Conservation (phyloP, 2,113 vertebrate species). For the Macquaria australasica region DNA sequence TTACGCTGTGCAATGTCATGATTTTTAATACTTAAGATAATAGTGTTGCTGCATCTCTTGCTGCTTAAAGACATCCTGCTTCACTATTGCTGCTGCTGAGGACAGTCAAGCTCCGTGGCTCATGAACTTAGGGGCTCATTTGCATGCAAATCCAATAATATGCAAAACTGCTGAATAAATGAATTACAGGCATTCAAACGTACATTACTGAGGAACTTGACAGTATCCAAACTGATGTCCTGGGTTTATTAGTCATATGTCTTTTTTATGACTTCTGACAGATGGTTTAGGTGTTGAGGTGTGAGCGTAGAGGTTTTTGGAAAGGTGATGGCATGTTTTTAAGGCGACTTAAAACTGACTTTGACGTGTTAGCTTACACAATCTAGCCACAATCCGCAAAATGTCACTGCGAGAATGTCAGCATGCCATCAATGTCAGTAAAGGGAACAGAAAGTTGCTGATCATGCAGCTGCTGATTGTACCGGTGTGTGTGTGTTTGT, state of each 20-base stretch:
- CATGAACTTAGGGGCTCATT: conserved; percentile 40
- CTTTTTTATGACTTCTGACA: conserved; percentile 49
- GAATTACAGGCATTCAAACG: conserved; percentile 53
- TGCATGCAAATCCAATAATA: conserved; percentile 65
- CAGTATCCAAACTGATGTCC: conserved; percentile 39
- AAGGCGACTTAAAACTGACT: conserved; percentile 5
- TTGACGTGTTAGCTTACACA: conserved; percentile 25
- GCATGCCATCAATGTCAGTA: not conserved
- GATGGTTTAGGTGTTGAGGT: conserved; percentile 32
- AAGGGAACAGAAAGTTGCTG: not conserved
- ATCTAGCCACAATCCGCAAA: conserved; percentile 14
- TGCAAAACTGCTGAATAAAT: conserved; percentile 64
- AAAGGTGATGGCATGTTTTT: conserved; percentile 28
- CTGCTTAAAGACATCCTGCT: conserved; percentile 41
- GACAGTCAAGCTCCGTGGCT: conserved; percentile 44
- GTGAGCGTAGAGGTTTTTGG: conserved; percentile 10
- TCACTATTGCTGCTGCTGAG: conserved; percentile 27
- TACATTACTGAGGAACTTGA: conserved; percentile 34
- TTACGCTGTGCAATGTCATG: conserved; percentile 53
- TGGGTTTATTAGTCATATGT: conserved; percentile 20
- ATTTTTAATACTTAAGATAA: conserved; percentile 65
- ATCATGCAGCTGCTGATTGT: too few relatives aligned
- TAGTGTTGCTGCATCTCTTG: conserved; percentile 17
- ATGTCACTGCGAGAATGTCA: conserved; percentile 24
- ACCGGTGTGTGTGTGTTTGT: too few relatives aligned